phyloP scores from a whole-genome alignment of 2,888 invertebrate species.

The Romanomermis culicivorax region DNA sequence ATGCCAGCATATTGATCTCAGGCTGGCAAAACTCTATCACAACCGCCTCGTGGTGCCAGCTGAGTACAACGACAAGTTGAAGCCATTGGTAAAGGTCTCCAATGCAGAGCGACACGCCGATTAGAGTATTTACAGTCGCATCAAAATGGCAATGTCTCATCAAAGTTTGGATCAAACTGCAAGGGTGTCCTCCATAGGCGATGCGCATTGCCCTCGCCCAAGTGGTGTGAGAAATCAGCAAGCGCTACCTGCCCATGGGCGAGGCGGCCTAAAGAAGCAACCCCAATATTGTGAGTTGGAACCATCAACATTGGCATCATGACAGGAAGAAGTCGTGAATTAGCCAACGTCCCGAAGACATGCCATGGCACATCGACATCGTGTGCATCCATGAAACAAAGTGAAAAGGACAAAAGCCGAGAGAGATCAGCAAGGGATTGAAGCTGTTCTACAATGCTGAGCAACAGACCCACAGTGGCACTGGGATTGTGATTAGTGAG shows the following conservation, averaged over 20 bases:
- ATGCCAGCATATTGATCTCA: no score
- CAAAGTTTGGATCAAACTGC: background rate
- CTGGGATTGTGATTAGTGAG: background rate
- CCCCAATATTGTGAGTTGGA: conserved; percentile 1
- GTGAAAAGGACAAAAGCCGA: conserved; percentile 4
- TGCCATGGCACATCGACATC: background rate
- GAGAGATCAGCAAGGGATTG: conserved; percentile 8
- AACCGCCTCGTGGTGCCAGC: background rate
- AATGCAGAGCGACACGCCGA: background rate
- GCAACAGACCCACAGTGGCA: background rate
- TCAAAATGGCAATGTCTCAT: background rate
- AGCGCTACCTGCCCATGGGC: conserved; percentile 9
- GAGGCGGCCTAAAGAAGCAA: conserved; percentile 15
- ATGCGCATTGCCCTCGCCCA: background rate
- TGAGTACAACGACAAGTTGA: no score
- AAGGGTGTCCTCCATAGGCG: background rate
- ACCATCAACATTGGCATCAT: conserved; percentile 1
- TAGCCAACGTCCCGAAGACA: background rate
- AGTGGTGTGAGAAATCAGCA: background rate
- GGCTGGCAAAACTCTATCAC: background rate
- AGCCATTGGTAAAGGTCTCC: background rate
- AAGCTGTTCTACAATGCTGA: background rate
- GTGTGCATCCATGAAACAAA: conserved; percentile 1
- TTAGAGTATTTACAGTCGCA: background rate
- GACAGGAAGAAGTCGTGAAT: background rate